phyloP scores from a whole-genome alignment of 2,888 invertebrate species.

The Clunio marinus region DNA sequence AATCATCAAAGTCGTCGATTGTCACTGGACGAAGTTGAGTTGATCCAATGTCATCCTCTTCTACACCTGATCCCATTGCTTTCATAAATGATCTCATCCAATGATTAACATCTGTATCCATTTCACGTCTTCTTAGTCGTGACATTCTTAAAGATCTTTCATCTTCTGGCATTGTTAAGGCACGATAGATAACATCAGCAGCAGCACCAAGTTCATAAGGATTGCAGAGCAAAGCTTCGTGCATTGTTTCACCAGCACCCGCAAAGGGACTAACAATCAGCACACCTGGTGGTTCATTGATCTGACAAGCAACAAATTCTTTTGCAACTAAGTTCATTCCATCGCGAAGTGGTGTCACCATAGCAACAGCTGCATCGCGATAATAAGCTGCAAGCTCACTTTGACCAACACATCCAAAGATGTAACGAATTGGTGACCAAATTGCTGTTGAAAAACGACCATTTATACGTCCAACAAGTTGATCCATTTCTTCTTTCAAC shows the following conservation, averaged over 20 bases:
- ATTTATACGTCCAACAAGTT: conserved; percentile 74
- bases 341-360: conserved; percentile 82
- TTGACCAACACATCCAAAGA: conserved; percentile 83
- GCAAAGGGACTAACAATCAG: conserved; percentile 86
- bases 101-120: conserved; percentile 76
- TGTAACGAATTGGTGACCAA: conserved; percentile 86
- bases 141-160: conserved; percentile 83
- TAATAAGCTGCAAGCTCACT: conserved; percentile 83
- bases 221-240: conserved; percentile 84
- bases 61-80: conserved; percentile 79
- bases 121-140: conserved; percentile 73
- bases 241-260: conserved; percentile 91
- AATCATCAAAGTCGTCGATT: conserved; percentile 85
- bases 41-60: conserved; percentile 77
- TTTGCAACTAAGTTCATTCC: conserved; percentile 92
- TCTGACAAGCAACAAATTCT: conserved; percentile 89
- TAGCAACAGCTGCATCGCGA: conserved; percentile 77
- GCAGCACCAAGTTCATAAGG: conserved; percentile 85
- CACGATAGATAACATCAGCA: conserved; percentile 80
- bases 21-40: conserved; percentile 87
- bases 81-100: conserved; percentile 87
- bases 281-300: conserved; percentile 79
- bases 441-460: conserved; percentile 85
- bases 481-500: conserved; percentile 85
- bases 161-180: conserved; percentile 85